A percentile compares a stretch with the other conserved stretches of the same genome.
These are phyloP conservation scores for Chironomus tepperi DNA, from an alignment of 1,140 invertebrate genomes.

Conservation along the genomic window DNA sequence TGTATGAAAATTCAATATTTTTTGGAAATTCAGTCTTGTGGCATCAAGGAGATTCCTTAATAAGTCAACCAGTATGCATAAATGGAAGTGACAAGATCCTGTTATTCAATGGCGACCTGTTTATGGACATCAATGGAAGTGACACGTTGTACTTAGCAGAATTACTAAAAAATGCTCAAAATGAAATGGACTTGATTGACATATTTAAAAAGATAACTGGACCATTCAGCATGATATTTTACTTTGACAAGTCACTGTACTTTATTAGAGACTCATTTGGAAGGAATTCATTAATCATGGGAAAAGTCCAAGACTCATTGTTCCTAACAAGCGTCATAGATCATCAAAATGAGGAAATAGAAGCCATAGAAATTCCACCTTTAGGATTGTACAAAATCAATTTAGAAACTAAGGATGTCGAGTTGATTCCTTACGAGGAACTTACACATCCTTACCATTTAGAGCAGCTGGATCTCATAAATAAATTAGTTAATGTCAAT, in stretches of 20 bases:
- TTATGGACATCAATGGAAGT: conserved; percentile 41
- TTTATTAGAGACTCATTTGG: conserved; percentile 82
- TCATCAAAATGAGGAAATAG: conserved; percentile 40
- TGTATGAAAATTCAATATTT: conserved; percentile 34
- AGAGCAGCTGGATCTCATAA: neutral
- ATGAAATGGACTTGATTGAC: conserved; percentile 42
- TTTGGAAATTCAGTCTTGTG: conserved; percentile 54
- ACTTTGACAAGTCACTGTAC: conserved; percentile 58
- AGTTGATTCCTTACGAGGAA: conserved; percentile 40
- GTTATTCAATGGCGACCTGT: conserved; percentile 79
- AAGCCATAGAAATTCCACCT: conserved; percentile 63
- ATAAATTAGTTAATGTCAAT: neutral
- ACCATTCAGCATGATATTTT: conserved; percentile 78
- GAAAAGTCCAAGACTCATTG: conserved; percentile 42
- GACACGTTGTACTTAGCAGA: conserved; percentile 30
- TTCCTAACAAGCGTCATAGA: conserved; percentile 44
- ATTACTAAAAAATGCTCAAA: conserved; percentile 27
- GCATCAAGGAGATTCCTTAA: conserved; percentile 52
- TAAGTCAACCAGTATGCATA: conserved; percentile 48
- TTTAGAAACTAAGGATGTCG: conserved; percentile 41
- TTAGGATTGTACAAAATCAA: conserved; percentile 57
- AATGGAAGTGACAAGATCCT: conserved; percentile 45
- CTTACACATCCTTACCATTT: conserved; percentile 32
- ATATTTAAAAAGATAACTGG: conserved; percentile 55
- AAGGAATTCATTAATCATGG: conserved; percentile 69